These are phyloP conservation scores for Triplophysa siluroides DNA, from an alignment of 2,113 vertebrate genomes.

Conservation along the genomic window DNA sequence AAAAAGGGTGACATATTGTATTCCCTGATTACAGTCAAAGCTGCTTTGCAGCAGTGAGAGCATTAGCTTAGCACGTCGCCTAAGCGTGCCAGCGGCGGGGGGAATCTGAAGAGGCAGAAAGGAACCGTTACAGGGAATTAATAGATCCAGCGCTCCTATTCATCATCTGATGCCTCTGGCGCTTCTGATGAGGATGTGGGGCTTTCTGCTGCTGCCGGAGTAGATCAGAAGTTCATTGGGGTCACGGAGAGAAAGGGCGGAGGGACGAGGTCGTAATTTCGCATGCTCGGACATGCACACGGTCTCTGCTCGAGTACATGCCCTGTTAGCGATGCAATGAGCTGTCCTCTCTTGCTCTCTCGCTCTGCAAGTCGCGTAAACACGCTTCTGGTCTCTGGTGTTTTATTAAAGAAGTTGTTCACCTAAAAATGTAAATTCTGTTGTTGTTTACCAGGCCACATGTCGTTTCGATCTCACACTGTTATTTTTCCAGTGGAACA, in stretches of 20 bases:
- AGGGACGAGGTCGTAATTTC: constrained; percentile 12
- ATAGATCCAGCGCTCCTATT: constrained; percentile 32
- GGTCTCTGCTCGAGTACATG: constrained; percentile 7
- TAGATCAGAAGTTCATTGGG: constrained; percentile 30
- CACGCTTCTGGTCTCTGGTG: not conserved
- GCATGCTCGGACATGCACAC: constrained; percentile 25
- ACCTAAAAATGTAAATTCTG: not conserved
- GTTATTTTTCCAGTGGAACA: not conserved
- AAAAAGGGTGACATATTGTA: constrained; percentile 45
- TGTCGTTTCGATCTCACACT: not conserved
- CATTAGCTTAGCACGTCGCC: constrained; percentile 15
- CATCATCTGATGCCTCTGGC: constrained; percentile 38
- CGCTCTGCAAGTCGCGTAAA: not conserved
- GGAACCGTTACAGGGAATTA: constrained; percentile 28
- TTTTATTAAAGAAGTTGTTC: constrained; percentile 27
- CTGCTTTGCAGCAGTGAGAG: constrained; percentile 21
- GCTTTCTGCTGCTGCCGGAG: constrained; percentile 22
- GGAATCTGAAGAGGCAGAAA: constrained; percentile 41
- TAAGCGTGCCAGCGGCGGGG: constrained; percentile 22
- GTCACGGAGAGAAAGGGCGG: not conserved
- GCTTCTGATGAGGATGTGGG: constrained; percentile 44
- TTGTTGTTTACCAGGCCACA: not conserved
- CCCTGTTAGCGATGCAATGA: constrained; percentile 32
- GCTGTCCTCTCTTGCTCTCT: not conserved
- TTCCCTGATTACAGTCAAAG: constrained; percentile 36